Conservation (phyloP, 2,888 invertebrate genomes). For the Epinotia bilunana region DNA sequence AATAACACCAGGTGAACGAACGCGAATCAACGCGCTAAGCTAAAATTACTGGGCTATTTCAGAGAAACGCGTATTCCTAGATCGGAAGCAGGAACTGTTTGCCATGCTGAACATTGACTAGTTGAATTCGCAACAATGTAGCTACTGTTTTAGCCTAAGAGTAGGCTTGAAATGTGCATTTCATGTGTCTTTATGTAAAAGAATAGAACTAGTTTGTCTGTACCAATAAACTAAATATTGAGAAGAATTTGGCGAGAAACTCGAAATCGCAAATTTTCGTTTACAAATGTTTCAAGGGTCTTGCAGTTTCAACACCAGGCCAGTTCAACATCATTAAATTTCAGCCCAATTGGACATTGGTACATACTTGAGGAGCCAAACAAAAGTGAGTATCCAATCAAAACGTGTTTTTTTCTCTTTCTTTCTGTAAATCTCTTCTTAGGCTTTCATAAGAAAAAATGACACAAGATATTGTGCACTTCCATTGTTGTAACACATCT, state of each 20-base stretch:
- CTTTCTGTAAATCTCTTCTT: too few species aligned
- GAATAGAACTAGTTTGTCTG: not conserved
- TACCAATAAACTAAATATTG: too few species aligned
- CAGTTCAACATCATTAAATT: too few species aligned
- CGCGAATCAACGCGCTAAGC: slow-evolving; percentile 65
- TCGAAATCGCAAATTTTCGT: too few species aligned
- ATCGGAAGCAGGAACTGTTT: slow-evolving; percentile 64
- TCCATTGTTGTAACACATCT: not conserved
- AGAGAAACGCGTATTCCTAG: slow-evolving; percentile 63
- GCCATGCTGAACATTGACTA: slow-evolving; percentile 24
- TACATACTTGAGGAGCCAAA: too few species aligned
- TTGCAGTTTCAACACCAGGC: too few species aligned
- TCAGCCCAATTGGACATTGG: too few species aligned
- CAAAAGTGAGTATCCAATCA: too few species aligned
- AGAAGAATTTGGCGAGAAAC: too few species aligned
- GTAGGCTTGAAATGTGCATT: not conserved
- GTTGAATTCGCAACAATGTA: slow-evolving; percentile 25
- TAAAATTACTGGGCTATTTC: slow-evolving; percentile 70
- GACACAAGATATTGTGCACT: not conserved
- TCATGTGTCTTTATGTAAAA: not conserved
- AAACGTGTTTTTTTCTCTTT: too few species aligned
- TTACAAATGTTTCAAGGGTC: too few species aligned
- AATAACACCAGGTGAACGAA: slow-evolving; percentile 65
- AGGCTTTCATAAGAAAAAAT: too few species aligned
- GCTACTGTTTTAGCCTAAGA: not conserved